phyloP scores from a whole-genome alignment of 2,113 vertebrate genomes.

The Boleophthalmus pectinirostris region DNA sequence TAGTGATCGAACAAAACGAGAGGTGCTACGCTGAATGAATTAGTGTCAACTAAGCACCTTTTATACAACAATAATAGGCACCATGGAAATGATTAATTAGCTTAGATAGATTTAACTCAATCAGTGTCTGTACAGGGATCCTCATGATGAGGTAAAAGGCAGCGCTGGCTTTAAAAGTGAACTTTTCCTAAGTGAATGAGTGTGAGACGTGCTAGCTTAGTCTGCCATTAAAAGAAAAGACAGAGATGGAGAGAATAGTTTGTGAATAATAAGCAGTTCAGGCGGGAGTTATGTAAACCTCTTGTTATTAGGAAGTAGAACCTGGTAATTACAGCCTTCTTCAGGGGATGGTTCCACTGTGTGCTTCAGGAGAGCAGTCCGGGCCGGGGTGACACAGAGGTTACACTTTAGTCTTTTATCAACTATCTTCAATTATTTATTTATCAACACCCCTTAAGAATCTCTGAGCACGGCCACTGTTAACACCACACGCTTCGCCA shows the following conservation, averaged over 20 bases:
- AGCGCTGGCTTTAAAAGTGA: conserved; percentile 45
- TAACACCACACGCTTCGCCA: conserved; percentile 40
- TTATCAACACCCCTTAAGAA: conserved; percentile 37
- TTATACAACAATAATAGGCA: conserved; percentile 65
- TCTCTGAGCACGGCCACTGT: conserved; percentile 35
- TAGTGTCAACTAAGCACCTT: conserved; percentile 75
- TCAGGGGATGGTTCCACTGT: conserved; percentile 44
- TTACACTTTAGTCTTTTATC: conserved; percentile 30
- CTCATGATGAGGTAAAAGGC: conserved; percentile 27
- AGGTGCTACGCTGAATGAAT: conserved; percentile 59
- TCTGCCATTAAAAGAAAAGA: conserved; percentile 39
- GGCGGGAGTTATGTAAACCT: conserved; percentile 59
- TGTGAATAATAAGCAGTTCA: conserved; percentile 50
- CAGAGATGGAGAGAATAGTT: conserved; percentile 44
- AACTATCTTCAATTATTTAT: conserved; percentile 47
- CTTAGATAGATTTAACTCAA: conserved; percentile 61
- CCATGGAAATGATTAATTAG: conserved; percentile 71
- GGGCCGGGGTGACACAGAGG: conserved; percentile 30
- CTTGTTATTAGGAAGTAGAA: conserved; percentile 56
- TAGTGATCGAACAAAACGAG: conserved; percentile 48
- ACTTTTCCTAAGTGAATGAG: conserved; percentile 50
- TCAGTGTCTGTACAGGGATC: conserved; percentile 52
- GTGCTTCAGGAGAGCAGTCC: conserved; percentile 31
- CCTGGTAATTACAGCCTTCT: conserved; percentile 62
- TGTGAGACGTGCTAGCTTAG: conserved; percentile 47